Percentiles rank a stretch among this genome's conserved stretches.
Conservation (phyloP, 1,140 invertebrate species). For the Copidosoma floridanum region DNA sequence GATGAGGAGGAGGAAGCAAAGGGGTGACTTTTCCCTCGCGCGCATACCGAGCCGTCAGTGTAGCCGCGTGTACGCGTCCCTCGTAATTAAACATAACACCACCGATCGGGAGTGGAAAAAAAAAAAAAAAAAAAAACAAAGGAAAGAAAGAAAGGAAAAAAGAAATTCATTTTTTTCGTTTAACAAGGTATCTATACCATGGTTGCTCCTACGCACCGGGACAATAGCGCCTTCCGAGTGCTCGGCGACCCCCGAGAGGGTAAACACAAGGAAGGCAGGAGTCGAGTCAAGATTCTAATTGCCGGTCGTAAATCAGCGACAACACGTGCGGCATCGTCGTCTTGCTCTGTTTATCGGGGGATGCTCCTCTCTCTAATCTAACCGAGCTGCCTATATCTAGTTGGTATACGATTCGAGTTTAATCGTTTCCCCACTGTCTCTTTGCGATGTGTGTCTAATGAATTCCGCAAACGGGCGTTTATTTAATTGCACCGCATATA, state of each 20-base stretch:
- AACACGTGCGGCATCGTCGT: constrained; percentile 54
- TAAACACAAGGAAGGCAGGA: constrained; percentile 53
- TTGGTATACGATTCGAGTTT: constrained; percentile 52
- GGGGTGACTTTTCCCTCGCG: constrained; percentile 52
- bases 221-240: too few species aligned
- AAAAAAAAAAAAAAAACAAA: not conserved
- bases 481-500: not conserved
- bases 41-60: constrained; percentile 45
- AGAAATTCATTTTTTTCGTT: too few species aligned
- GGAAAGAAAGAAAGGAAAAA: not conserved
- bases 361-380: constrained; percentile 41
- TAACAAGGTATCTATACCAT: too few species aligned
- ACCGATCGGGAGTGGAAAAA: constrained; percentile 45
- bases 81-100: constrained; percentile 58
- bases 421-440: constrained; percentile 33
- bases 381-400: too few species aligned
- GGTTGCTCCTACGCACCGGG: too few species aligned
- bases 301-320: constrained; percentile 55
- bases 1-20: constrained; percentile 39
- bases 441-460: constrained; percentile 15
- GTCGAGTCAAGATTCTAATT: constrained; percentile 56
- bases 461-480: constrained; percentile 5
- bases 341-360: constrained; percentile 52
- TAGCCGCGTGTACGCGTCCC: constrained; percentile 50
- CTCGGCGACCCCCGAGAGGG: too few species aligned